Evolutionary conservation across 2,888 invertebrate genomes (phyloP).

Genomic region (Drosophila gaucha): DNA sequence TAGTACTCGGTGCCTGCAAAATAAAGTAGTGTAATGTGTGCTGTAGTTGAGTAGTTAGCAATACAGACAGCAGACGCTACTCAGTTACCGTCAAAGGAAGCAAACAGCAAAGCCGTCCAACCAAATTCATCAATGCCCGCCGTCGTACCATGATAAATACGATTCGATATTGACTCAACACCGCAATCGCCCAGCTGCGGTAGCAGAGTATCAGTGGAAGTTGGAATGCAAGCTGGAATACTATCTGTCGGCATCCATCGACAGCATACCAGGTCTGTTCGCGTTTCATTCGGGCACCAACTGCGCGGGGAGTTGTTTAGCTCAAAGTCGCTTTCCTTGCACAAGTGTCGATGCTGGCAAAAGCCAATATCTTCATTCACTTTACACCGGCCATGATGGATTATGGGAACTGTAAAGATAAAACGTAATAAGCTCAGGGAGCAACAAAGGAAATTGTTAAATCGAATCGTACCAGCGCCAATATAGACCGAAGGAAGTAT

Average conservation of each 20-base stretch:
- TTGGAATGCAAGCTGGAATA: not conserved
- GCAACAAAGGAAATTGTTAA: not conserved
- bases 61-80: not conserved
- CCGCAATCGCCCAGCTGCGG: constrained; percentile 27
- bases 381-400: constrained; percentile 33
- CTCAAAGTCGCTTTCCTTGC: constrained; percentile 25
- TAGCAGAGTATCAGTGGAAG: not conserved
- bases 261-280: constrained; percentile 33
- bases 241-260: not conserved
- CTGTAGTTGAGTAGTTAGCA: not conserved
- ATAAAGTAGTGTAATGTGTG: too few relatives aligned
- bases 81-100: constrained; percentile 41
- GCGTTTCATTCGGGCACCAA: constrained; percentile 16
- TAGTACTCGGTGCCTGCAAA: constrained; percentile 21
- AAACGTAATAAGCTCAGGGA: not conserved
- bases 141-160: constrained; percentile 31
- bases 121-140: constrained; percentile 46
- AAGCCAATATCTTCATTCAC: constrained; percentile 15
- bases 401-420: constrained; percentile 12
- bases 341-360: constrained; percentile 23
- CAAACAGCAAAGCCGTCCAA: constrained; percentile 54
- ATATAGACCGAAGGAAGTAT: not conserved
- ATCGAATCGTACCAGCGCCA: constrained; percentile 13
- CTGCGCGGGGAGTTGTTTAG: not conserved
- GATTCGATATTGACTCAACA: not conserved